Evolutionary conservation across 2,113 vertebrate species (phyloP).

Genomic region (Atlantisia rogersi): DNA sequence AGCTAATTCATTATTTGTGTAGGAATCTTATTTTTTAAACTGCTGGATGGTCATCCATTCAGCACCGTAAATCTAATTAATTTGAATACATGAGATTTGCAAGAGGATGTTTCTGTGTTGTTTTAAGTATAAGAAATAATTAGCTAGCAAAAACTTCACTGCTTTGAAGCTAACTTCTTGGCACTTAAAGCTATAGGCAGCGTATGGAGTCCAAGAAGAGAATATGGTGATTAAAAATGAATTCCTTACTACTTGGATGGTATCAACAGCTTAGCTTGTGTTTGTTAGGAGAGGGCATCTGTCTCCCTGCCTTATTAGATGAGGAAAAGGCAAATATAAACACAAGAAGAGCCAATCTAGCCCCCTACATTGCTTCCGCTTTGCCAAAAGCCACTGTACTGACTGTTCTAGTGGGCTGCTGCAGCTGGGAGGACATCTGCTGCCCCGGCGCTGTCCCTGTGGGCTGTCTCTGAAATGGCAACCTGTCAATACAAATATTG

Average conservation of each 20-base stretch:
- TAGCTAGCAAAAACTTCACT: background rate
- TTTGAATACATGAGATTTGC: background rate
- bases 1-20: background rate
- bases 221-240: slow-evolving; percentile 13
- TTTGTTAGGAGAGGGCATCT: slow-evolving; percentile 14
- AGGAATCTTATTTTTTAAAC: background rate
- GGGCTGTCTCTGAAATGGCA: background rate
- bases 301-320: background rate
- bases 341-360: background rate
- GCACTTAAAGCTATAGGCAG: background rate
- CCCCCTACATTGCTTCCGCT: background rate
- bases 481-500: background rate
- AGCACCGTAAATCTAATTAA: slow-evolving; percentile 25
- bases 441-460: background rate
- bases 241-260: background rate
- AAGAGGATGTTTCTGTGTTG: background rate
- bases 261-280: background rate
- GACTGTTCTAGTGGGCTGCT: background rate
- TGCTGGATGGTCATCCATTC: background rate
- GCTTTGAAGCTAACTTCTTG: background rate
- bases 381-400: slow-evolving; percentile 30
- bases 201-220: background rate
- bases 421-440: slow-evolving; percentile 55
- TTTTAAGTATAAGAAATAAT: background rate
- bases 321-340: slow-evolving; percentile 26